These are phyloP conservation scores for Stegodyphus dumicola DNA, from an alignment of 1,140 invertebrate genomes.

Conservation along the genomic window DNA sequence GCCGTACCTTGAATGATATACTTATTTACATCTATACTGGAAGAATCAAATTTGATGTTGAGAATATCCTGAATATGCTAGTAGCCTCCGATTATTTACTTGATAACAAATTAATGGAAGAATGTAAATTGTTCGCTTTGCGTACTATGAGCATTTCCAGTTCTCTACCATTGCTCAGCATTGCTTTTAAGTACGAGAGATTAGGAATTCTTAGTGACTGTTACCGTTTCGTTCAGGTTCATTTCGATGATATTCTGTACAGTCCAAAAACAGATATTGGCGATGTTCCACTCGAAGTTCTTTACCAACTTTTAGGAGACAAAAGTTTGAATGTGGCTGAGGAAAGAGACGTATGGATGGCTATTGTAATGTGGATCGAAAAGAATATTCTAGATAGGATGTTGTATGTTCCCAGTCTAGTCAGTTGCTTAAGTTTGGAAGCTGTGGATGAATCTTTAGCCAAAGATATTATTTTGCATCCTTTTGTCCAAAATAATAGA, in stretches of 20 bases:
- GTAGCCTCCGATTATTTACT: slow-evolving; percentile 9
- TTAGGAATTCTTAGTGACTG: background rate
- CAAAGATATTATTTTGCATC: background rate
- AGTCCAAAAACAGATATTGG: background rate
- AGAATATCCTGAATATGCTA: too few species aligned
- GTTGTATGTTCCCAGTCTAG: background rate
- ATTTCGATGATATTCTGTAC: background rate
- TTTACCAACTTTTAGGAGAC: too few species aligned
- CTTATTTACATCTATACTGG: too few species aligned
- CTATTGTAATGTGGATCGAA: background rate
- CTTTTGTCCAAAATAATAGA: background rate
- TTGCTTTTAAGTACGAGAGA: too few species aligned
- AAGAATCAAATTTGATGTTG: too few species aligned
- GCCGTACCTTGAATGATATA: too few species aligned
- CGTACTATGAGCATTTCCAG: background rate
- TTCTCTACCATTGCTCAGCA: background rate
- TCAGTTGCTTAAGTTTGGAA: background rate
- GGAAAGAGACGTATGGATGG: background rate
- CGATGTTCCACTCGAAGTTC: background rate
- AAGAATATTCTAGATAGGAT: background rate
- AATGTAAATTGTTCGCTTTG: background rate
- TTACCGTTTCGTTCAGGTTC: background rate
- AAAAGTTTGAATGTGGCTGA: too few species aligned
- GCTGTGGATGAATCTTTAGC: background rate
- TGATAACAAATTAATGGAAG: background rate